Conservation (phyloP, 2,113 vertebrate genomes). For the Otolemur garnettii region DNA sequence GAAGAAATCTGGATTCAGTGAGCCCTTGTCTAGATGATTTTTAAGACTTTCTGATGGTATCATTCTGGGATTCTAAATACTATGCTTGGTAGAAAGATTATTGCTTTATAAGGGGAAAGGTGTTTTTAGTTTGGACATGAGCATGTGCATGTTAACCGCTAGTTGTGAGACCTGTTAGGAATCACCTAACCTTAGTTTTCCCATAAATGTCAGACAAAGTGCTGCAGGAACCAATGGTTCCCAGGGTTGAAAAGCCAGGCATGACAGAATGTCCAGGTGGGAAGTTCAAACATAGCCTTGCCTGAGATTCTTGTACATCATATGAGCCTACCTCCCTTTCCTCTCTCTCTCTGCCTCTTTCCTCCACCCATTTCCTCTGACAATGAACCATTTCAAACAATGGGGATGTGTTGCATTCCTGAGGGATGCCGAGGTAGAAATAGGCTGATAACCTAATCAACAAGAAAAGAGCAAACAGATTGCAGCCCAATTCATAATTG, state of each 20-base stretch:
- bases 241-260: background rate
- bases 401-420: no score
- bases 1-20: background rate
- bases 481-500: no score
- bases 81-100: background rate
- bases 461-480: no score
- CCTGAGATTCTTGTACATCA: background rate
- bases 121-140: background rate
- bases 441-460: background rate
- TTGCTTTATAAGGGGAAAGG: background rate
- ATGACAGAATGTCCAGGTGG: background rate
- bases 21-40: background rate
- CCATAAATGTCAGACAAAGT: background rate
- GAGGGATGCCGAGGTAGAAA: background rate
- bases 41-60: background rate
- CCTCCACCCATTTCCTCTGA: background rate
- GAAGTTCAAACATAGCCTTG: background rate
- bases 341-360: background rate
- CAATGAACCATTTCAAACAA: background rate
- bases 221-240: background rate
- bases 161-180: background rate
- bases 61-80: background rate
- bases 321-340: background rate
- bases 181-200: background rate
- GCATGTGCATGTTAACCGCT: background rate